phyloP scores from a whole-genome alignment of 2,888 invertebrate genomes.

The Platerodrilus igneus region DNA sequence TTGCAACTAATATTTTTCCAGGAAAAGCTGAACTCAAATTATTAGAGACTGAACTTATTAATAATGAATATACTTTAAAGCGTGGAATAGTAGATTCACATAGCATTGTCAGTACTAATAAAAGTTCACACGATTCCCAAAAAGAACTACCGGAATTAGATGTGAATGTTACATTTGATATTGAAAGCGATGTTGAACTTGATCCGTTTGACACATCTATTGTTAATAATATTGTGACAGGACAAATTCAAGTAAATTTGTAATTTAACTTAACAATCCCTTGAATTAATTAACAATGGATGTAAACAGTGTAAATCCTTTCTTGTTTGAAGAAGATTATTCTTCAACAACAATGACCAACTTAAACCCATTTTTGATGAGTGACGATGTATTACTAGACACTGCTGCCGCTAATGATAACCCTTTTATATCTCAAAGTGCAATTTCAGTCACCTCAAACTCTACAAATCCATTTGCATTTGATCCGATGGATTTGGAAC shows the following conservation, averaged over 20 bases:
- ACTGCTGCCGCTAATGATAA: slow-evolving; percentile 52
- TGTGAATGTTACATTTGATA: slow-evolving; percentile 42
- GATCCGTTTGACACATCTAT: slow-evolving; percentile 86
- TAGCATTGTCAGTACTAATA: slow-evolving; percentile 56
- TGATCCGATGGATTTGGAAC: slow-evolving; percentile 45
- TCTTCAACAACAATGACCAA: slow-evolving; percentile 51
- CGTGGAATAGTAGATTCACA: slow-evolving; percentile 43
- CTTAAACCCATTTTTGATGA: slow-evolving; percentile 67
- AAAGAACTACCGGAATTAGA: slow-evolving; percentile 14
- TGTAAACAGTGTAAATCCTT: slow-evolving; percentile 66
- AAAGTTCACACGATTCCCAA: slow-evolving; percentile 42
- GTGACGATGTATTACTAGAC: slow-evolving; percentile 44
- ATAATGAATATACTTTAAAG: slow-evolving; percentile 34
- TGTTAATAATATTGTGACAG: slow-evolving; percentile 67
- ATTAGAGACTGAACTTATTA: slow-evolving; percentile 54
- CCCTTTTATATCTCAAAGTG: slow-evolving; percentile 61
- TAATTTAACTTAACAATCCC: slow-evolving; percentile 57
- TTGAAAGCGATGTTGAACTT: slow-evolving; percentile 50
- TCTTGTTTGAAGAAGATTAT: slow-evolving; percentile 68
- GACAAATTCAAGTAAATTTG: slow-evolving; percentile 71
- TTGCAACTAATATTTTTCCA: slow-evolving; percentile 61
- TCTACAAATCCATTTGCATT: slow-evolving; percentile 66
- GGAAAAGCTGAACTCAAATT: slow-evolving; percentile 57
- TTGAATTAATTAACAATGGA: slow-evolving; percentile 36
- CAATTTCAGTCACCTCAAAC: slow-evolving; percentile 36